Base-by-base conservation (phyloP, 2,797 vertebrate genomes). In the Eutrigla gurnardus region DNA sequence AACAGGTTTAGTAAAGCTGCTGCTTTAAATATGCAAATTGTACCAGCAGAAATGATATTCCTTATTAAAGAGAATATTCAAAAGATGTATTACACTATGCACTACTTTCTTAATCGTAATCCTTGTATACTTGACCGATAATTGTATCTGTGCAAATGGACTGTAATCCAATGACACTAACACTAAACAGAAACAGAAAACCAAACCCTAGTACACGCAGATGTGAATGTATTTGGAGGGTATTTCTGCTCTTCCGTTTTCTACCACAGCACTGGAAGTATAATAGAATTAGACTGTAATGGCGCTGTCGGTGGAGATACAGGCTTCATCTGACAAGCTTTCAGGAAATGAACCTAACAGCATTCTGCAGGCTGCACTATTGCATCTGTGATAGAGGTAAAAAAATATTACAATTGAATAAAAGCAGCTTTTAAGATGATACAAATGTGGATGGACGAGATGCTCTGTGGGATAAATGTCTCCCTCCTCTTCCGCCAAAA, bases 221-320 rank as follows among this genome's bases (percentile, higher is more conserved):
- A 85, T 66, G 83, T 79, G 78, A 85, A 86, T 67, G 75, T 84
- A 25, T 81, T 84, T 71, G 78, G 66, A 81, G 54, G 47, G 11
- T 64, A 60, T 76, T 77, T 88, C 53, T 90, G 66, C 77, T 81
- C 49, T 69, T 39, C 68, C 52, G 66, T 82, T 74, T 77, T 82
- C 78, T 65, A 10, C 73, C 72, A 73, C 49, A 42, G 66, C 74
- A 62, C 80, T 49, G 55, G 77, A 81, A 77, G 76, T 71, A 78
- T 87, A 87, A 93, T 85, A 77, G 68, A 82, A 89, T 91, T 91
- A 91, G 18, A 53, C 68, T 61, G 14, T 86, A 85, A 92, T 88
- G 85, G 83, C 47, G 67, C 78, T 79, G 78, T 4, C 67, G 74
- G 81, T 85, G 82, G 72, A 85, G 79, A 86, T 58, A 58, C 81